A percentile compares a stretch with the other conserved stretches of the same genome.
These are phyloP conservation scores for Eudemis profundana DNA, from an alignment of 2,888 invertebrate genomes.

Conservation along the genomic window DNA sequence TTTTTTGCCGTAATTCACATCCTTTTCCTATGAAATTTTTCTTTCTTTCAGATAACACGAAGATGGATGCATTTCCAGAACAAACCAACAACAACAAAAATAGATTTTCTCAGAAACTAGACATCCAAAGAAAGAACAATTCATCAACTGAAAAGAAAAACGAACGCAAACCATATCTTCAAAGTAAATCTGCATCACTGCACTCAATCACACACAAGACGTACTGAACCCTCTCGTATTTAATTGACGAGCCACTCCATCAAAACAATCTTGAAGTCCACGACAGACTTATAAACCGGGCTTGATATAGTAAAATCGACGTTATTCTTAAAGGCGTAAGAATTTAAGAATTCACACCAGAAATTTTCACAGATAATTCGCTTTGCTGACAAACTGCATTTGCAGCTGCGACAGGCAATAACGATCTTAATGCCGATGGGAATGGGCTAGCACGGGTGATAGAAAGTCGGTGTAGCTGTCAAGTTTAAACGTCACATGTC, in stretches of 20 bases:
- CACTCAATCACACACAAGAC: constrained; percentile 78
- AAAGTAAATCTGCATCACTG: constrained; percentile 76
- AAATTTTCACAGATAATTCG: constrained; percentile 59
- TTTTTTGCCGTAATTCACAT: neutral
- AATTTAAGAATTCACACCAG: constrained; percentile 51
- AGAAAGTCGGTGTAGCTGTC: constrained; percentile 61
- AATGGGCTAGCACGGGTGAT: constrained; percentile 43
- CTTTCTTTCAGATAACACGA: constrained; percentile 9
- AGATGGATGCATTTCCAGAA: constrained; percentile 35
- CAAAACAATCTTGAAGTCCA: constrained; percentile 73
- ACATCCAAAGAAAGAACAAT: constrained; percentile 43
- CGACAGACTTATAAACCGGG: constrained; percentile 53
- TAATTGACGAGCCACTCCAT: constrained; percentile 83
- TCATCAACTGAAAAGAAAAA: constrained; percentile 48
- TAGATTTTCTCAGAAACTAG: constrained; percentile 41
- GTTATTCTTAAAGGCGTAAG: constrained; percentile 54
- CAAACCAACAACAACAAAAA: constrained; percentile 24
- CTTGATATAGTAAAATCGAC: constrained; percentile 55
- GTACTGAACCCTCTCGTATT: constrained; percentile 74
- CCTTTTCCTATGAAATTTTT: constrained; percentile 16
- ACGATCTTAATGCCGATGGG: constrained; percentile 49
- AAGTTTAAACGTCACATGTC: constrained; percentile 72
- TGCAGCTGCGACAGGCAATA: constrained; percentile 48
- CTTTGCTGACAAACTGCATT: constrained; percentile 54
- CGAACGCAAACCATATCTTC: constrained; percentile 58